Evolutionary conservation across 2,797 vertebrate species (phyloP).

Genomic region (Cetoscarus ocellatus): DNA sequence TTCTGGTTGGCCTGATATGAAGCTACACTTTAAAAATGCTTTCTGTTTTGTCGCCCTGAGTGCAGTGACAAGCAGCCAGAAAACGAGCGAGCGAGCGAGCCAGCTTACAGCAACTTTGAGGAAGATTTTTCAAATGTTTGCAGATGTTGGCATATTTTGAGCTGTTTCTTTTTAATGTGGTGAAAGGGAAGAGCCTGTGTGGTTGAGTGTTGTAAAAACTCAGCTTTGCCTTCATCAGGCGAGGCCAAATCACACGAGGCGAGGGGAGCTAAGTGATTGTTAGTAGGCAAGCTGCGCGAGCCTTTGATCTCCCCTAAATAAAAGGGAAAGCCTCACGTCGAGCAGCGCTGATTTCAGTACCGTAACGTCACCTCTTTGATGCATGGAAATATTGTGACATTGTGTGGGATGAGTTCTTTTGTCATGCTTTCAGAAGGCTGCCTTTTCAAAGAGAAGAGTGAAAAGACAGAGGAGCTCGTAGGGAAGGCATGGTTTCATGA

Average conservation of each 20-base stretch:
- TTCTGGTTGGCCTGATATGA: slow-evolving; percentile 48
- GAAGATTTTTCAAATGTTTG: slow-evolving; percentile 87
- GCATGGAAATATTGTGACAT: slow-evolving; percentile 81
- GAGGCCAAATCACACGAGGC: slow-evolving; percentile 77
- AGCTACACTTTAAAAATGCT: slow-evolving; percentile 42
- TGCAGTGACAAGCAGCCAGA: slow-evolving; percentile 52
- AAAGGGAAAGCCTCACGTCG: slow-evolving; percentile 80
- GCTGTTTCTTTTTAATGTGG: slow-evolving; percentile 81
- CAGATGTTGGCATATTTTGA: slow-evolving; percentile 87
- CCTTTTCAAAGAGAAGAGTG: slow-evolving; percentile 74
- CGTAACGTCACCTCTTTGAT: slow-evolving; percentile 84
- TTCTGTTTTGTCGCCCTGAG: slow-evolving; percentile 43
- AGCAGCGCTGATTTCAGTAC: slow-evolving; percentile 78
- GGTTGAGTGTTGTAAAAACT: slow-evolving; percentile 81
- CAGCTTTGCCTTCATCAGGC: slow-evolving; percentile 78
- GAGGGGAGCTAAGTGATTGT: slow-evolving; percentile 79
- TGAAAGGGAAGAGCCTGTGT: slow-evolving; percentile 74
- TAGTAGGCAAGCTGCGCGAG: slow-evolving; percentile 78
- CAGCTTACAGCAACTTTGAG: slow-evolving; percentile 75
- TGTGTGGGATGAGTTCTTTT: slow-evolving; percentile 82
- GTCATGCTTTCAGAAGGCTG: slow-evolving; percentile 81
- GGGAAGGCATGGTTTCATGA: slow-evolving; percentile 75
- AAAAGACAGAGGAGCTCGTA: slow-evolving; percentile 66
- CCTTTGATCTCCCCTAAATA: slow-evolving; percentile 82
- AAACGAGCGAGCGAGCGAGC: slow-evolving; percentile 57